phyloP scores from a whole-genome alignment of 2,113 vertebrate genomes.

The Platichthys flesus region DNA sequence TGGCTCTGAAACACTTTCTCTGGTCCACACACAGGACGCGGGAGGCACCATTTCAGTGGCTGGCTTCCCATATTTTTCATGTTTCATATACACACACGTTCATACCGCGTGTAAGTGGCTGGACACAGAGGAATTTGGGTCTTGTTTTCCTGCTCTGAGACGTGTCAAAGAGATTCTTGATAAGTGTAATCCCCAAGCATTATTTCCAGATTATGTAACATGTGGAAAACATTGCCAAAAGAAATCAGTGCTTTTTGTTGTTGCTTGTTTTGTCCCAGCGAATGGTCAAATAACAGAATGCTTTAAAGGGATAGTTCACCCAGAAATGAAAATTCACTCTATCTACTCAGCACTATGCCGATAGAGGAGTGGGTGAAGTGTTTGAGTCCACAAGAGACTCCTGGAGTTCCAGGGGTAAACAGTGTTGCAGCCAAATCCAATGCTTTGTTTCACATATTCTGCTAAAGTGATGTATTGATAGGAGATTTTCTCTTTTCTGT shows the following conservation, averaged over 20 bases:
- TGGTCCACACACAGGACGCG: constrained; percentile 19
- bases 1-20: constrained; percentile 55
- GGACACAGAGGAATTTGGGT: constrained; percentile 27
- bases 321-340: too few relatives aligned
- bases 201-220: constrained; percentile 56
- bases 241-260: constrained; percentile 33
- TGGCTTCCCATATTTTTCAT: constrained; percentile 20
- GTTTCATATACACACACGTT: neutral
- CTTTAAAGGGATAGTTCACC: too few relatives aligned
- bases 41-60: constrained; percentile 41
- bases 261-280: constrained; percentile 15
- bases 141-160: constrained; percentile 38
- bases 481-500: constrained; percentile 2
- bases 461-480: neutral
- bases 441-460: too few relatives aligned
- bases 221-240: constrained; percentile 18
- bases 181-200: neutral
- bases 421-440: too few relatives aligned
- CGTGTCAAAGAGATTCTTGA: constrained; percentile 19
- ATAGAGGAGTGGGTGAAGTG: too few relatives aligned
- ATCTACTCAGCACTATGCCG: too few relatives aligned
- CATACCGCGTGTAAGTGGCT: constrained; percentile 13
- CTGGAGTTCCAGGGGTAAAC: too few relatives aligned
- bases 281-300: neutral
- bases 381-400: too few relatives aligned